A percentile compares a stretch with the other conserved stretches of the same genome.
These are phyloP conservation scores for Chloromyia formosa DNA, from an alignment of 2,888 invertebrate species.

Conservation along the genomic window DNA sequence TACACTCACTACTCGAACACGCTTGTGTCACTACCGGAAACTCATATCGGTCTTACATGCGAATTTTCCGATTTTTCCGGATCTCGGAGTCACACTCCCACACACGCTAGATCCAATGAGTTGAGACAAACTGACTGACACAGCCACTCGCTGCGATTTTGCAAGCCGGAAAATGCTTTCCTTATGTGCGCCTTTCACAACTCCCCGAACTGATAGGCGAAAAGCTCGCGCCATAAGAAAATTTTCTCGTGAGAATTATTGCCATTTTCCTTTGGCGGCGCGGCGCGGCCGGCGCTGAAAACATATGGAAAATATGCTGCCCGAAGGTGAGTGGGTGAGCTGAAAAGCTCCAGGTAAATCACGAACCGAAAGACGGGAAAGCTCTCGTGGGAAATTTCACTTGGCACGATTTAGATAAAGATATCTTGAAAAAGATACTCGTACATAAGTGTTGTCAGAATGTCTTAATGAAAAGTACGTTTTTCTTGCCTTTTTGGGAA, in stretches of 20 bases:
- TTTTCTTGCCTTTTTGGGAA: not conserved
- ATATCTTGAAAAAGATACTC: too few relatives aligned
- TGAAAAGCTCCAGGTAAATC: constrained; percentile 27
- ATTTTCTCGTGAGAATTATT: constrained; percentile 24
- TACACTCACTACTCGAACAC: not conserved
- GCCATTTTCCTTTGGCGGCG: constrained; percentile 1
- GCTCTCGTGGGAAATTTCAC: constrained; percentile 31
- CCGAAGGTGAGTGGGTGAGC: not conserved
- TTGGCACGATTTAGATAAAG: not conserved
- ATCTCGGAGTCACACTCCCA: constrained; percentile 2
- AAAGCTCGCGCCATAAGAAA: constrained; percentile 15
- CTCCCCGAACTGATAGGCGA: not conserved
- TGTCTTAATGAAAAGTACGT: not conserved
- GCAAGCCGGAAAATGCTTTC: constrained; percentile 26
- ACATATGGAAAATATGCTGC: too few relatives aligned
- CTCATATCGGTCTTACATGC: not conserved
- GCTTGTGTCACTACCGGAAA: constrained; percentile 9
- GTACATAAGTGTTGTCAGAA: not conserved
- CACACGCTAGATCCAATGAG: constrained; percentile 9
- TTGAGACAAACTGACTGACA: constrained; percentile 24
- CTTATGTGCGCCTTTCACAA: too few relatives aligned
- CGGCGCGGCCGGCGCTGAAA: not conserved
- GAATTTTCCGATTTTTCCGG: constrained; percentile 2
- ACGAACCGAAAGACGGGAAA: constrained; percentile 5
- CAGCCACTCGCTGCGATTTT: not conserved